Conservation (phyloP, 1,140 invertebrate species). For the Neocloeon triangulifer region DNA sequence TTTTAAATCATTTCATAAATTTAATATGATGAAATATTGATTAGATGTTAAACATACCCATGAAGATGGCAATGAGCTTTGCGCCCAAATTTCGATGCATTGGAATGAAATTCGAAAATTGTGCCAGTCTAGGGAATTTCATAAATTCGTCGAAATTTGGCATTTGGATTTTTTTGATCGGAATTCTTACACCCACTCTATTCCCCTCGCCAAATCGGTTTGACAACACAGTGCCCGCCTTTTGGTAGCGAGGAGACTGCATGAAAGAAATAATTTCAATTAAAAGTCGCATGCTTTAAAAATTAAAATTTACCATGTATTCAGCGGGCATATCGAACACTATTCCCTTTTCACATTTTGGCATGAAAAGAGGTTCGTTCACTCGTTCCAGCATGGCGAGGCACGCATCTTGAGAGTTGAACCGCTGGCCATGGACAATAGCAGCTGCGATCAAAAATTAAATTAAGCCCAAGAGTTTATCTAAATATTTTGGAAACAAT, state of each 20-base stretch:
- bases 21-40: neutral
- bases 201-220: no score
- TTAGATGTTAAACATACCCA: constrained; percentile 19
- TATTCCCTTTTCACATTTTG: constrained; percentile 31
- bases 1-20: constrained; percentile 6
- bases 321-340: constrained; percentile 34
- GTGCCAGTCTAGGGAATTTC: constrained; percentile 34
- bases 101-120: constrained; percentile 54
- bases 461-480: no score
- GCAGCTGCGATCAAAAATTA: no score
- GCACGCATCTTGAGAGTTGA: constrained; percentile 1
- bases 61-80: constrained; percentile 45
- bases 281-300: no score
- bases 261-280: no score
- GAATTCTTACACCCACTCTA: no score
- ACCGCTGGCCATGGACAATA: no score
- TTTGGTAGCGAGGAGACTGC: no score
- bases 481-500: no score
- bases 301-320: no score
- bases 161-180: neutral
- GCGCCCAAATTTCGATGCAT: constrained; percentile 41
- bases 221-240: no score
- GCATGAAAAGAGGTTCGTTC: constrained; percentile 40
- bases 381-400: constrained; percentile 41
- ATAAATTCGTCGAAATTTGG: constrained; percentile 41